Percentiles rank a stretch among this genome's conserved stretches.
phyloP scores from a whole-genome alignment of 2,888 invertebrate species.

The Aphidoletes aphidimyza region DNA sequence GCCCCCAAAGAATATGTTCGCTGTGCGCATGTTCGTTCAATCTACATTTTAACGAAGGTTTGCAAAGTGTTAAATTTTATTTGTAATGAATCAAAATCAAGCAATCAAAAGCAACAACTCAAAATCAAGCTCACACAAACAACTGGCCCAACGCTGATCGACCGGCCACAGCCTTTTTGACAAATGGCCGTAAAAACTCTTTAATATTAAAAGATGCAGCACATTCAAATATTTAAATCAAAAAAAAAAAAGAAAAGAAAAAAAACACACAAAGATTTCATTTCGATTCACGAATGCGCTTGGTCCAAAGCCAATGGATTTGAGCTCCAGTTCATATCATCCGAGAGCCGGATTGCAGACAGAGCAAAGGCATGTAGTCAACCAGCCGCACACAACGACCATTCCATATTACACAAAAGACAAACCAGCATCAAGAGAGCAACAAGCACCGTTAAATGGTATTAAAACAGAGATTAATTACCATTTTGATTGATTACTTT shows the following conservation, averaged over 20 bases:
- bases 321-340: too few relatives aligned
- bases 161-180: background rate
- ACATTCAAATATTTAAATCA: constrained; percentile 24
- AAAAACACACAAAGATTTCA: too few relatives aligned
- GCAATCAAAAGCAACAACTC: constrained; percentile 19
- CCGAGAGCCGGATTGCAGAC: too few relatives aligned
- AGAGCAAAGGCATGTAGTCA: too few relatives aligned
- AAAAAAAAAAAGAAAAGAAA: too few relatives aligned
- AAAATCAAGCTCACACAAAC: constrained; percentile 9
- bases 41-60: background rate
- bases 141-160: background rate
- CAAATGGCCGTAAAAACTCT: constrained; percentile 31
- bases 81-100: constrained; percentile 49
- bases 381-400: background rate
- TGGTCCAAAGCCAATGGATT: too few relatives aligned
- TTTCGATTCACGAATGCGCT: background rate
- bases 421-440: background rate
- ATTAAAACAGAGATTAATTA: constrained; percentile 56
- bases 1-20: background rate
- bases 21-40: background rate
- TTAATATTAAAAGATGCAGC: background rate
- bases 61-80: constrained; percentile 21
- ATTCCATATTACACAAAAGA: background rate
- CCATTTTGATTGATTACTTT: constrained; percentile 56
- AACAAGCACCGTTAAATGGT: constrained; percentile 46